Evolutionary conservation across 2,888 invertebrate species (phyloP).

Genomic region (Cephus rjabovi): DNA sequence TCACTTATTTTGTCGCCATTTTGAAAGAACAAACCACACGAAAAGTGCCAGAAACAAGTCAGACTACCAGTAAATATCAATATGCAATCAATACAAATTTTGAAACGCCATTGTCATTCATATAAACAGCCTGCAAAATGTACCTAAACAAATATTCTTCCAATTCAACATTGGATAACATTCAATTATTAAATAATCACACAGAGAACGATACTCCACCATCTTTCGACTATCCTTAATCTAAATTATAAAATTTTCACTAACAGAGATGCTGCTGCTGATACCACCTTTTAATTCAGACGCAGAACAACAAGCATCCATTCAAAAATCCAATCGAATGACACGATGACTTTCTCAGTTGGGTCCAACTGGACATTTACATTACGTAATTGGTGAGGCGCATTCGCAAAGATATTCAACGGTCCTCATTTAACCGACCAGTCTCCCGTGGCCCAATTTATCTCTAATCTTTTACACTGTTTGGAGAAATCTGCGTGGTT

Average conservation of each 20-base stretch:
- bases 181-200: background rate
- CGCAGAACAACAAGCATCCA: background rate
- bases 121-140: background rate
- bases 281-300: background rate
- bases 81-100: constrained; percentile 25
- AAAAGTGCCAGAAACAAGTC: background rate
- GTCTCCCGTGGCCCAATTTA: constrained; percentile 4
- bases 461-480: constrained; percentile 27
- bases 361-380: background rate
- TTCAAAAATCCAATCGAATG: background rate
- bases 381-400: background rate
- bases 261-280: too few relatives aligned
- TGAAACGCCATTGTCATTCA: constrained; percentile 35
- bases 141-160: background rate
- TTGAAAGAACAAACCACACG: background rate
- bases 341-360: background rate
- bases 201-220: background rate
- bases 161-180: background rate
- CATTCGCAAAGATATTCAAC: background rate
- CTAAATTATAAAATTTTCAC: too few relatives aligned
- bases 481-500: constrained; percentile 34
- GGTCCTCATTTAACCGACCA: background rate
- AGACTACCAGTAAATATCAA: background rate
- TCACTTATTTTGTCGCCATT: background rate
- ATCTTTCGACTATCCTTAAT: background rate